Percentiles rank a stretch among this genome's conserved stretches.
Evolutionary conservation across 2,797 vertebrate species (phyloP).

Genomic region (Diplodus puntazzo): DNA sequence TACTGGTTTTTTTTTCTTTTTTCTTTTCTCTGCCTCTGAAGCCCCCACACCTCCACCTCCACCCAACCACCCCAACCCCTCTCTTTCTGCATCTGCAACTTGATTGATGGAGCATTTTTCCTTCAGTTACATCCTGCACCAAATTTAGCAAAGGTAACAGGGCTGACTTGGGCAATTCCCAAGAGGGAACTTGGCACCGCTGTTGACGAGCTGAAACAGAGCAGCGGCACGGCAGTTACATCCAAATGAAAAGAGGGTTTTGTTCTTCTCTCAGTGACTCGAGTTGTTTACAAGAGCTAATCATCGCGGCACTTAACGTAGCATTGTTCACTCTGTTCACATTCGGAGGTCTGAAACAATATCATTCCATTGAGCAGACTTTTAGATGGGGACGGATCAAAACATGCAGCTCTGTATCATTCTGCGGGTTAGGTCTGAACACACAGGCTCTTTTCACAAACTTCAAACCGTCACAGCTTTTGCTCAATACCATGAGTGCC

Average conservation of each 20-base stretch:
- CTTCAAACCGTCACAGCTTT: background rate
- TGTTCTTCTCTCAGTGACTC: constrained; percentile 52
- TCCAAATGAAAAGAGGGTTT: constrained; percentile 61
- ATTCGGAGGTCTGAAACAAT: constrained; percentile 34
- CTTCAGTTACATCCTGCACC: constrained; percentile 72
- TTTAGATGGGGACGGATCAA: constrained; percentile 36
- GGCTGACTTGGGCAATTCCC: constrained; percentile 74
- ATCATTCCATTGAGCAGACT: constrained; percentile 12
- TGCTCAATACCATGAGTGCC: too few relatives aligned
- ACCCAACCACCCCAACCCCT: constrained; percentile 6
- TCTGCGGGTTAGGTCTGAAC: background rate
- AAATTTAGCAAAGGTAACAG: constrained; percentile 79
- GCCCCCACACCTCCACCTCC: constrained; percentile 9
- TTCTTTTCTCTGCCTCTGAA: constrained; percentile 72
- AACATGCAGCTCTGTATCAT: background rate
- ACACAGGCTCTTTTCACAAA: background rate
- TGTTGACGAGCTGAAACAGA: constrained; percentile 73
- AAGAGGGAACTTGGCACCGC: constrained; percentile 60
- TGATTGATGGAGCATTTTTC: constrained; percentile 82
- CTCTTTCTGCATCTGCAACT: constrained; percentile 57
- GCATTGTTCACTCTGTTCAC: constrained; percentile 51
- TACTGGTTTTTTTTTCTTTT: constrained; percentile 81
- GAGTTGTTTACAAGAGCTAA: constrained; percentile 51
- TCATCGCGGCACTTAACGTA: constrained; percentile 43
- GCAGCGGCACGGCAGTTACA: constrained; percentile 57